Percentiles rank a stretch among this genome's conserved stretches.
Evolutionary conservation across 2,797 vertebrate genomes (phyloP).

Genomic region (Saguinus oedipus): DNA sequence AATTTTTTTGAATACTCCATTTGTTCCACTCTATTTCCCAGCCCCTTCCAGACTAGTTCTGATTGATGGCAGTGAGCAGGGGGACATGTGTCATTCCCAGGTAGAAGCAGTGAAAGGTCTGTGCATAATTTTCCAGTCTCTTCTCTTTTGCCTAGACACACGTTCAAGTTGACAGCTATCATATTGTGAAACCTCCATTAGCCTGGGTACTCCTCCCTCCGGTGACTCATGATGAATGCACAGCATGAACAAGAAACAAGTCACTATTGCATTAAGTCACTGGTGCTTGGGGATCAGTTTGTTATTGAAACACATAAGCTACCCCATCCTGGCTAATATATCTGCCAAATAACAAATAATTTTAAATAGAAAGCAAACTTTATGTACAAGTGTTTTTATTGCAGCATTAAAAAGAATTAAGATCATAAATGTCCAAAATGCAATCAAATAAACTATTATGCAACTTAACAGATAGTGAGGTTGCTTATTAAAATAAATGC

Average conservation of each 20-base stretch:
- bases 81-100: not conserved
- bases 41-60: not conserved
- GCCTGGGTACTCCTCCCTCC: not conserved
- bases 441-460: conserved; percentile 22
- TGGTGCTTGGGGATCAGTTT: not conserved
- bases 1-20: not conserved
- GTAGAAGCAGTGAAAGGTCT: not conserved
- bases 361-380: conserved; percentile 9
- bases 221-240: conserved; percentile 4
- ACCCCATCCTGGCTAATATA: conserved; percentile 30
- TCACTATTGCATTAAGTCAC: conserved; percentile 37
- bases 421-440: conserved; percentile 30
- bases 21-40: not conserved
- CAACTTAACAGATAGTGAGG: conserved; percentile 29
- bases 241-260: conserved; percentile 37
- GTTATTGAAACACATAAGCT: conserved; percentile 34
- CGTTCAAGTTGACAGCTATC: not conserved
- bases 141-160: not conserved
- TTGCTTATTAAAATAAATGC: conserved; percentile 50
- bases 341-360: conserved; percentile 38
- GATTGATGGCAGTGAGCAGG: not conserved
- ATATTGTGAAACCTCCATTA: not conserved
- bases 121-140: not conserved
- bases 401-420: conserved; percentile 42
- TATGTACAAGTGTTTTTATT: not conserved